Evolutionary conservation across 2,888 invertebrate genomes (phyloP), one percentile per base, ranked within the genome.

Genomic region (Leucophora obtusa): DNA sequence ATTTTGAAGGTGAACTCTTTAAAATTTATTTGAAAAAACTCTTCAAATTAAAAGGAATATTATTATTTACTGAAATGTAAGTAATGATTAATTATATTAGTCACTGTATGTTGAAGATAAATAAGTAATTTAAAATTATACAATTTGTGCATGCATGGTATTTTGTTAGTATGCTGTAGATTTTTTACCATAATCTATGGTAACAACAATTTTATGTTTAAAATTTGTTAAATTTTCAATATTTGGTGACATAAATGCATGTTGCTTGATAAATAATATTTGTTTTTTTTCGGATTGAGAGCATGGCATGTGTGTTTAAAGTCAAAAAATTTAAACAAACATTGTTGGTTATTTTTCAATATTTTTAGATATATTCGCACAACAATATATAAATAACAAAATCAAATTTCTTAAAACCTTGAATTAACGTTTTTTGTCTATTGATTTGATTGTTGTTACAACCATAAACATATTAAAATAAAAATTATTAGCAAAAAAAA

Each of bases 211-310:
- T 74, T 54, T 35, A 60, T 81, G 77, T 74, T 73, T 33, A 70
- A 77, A 77, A 77, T 77, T 81, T 81, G 73, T 81, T 77, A 74
- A 70, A 47, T 74, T 81, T 81, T 77, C 77, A 82, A 79, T 75
- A 75, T 78, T 79, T 79, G 82, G 78, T 82, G 82, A 82, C 82
- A 82, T 75, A 79, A 82, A 79, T 82, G 69, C 79, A 78, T 72
- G 69, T 51, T 18, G 69, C 63, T 28, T 68, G 74, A 73, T 79
- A 70, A 74, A 74, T 70, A 69, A 58, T 73, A 62, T 73, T 63
- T 65, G 17, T 56, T 33, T 59, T 38, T 71, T 28, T 71, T 28
- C 5, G 60, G 56, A 73, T 69, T 68, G 62, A 63, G 35, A 58
- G 50, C 50, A 50, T 14, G 43, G 6, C 33, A 51, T 75, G n/a